Evolutionary conservation across 2,797 vertebrate genomes (phyloP).

Genomic region (Paedocypris micromegethes): DNA sequence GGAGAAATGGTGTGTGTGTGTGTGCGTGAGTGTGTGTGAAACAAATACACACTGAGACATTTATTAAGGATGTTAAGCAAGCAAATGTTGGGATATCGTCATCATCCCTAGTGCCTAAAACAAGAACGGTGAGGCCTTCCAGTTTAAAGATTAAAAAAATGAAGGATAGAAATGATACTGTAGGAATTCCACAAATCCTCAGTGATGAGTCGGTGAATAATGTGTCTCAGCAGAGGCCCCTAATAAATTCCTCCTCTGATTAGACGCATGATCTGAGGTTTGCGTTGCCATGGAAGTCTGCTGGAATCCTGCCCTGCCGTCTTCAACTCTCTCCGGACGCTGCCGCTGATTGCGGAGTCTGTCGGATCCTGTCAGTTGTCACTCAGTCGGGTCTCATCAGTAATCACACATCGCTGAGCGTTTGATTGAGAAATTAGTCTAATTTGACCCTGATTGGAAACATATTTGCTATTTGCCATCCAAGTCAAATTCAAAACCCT

Average conservation of each 20-base stretch:
- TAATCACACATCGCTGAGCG: conserved; percentile 4
- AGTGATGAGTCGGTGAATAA: conserved; percentile 39
- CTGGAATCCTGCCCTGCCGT: conserved; percentile 13
- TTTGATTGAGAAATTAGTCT: conserved; percentile 32
- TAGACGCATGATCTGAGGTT: conserved; percentile 46
- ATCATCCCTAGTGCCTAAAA: neutral
- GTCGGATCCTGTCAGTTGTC: conserved; percentile 30
- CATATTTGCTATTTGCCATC: conserved; percentile 36
- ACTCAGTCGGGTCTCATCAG: conserved; percentile 41
- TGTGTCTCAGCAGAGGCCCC: conserved; percentile 16
- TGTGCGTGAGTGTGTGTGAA: neutral
- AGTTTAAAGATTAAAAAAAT: conserved; percentile 14
- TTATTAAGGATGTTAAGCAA: neutral
- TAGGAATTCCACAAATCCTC: conserved; percentile 33
- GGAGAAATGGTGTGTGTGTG: neutral
- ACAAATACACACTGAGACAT: too few species aligned
- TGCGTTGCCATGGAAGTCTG: conserved; percentile 33
- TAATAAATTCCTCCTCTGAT: conserved; percentile 53
- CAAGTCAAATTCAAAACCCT: conserved; percentile 10
- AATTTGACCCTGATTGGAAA: conserved; percentile 26
- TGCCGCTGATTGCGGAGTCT: conserved; percentile 25
- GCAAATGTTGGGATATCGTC: conserved; percentile 6
- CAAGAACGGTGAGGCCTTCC: conserved; percentile 3
- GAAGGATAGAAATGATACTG: conserved; percentile 27
- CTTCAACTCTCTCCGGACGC: conserved; percentile 8